Percentiles rank a stretch among this genome's conserved stretches.
These are phyloP conservation scores for Agonopterix heracliana DNA, from an alignment of 2,888 invertebrate species.

Conservation along the genomic window DNA sequence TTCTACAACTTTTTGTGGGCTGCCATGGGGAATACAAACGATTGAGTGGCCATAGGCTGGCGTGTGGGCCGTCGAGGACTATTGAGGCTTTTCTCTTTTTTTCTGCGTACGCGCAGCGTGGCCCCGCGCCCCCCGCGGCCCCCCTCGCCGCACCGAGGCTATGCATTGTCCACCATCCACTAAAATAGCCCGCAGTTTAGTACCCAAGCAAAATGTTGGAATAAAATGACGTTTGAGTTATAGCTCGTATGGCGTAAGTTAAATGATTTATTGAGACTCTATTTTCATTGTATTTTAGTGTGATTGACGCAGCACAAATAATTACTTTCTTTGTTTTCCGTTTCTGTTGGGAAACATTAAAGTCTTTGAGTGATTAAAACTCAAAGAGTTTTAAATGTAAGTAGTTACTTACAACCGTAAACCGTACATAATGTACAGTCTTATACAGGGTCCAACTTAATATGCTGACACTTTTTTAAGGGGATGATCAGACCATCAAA, in stretches of 20 bases:
- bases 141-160: constrained; percentile 10
- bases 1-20: constrained; percentile 36
- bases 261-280: constrained; percentile 46
- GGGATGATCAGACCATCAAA: too few species aligned
- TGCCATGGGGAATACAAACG: constrained; percentile 50
- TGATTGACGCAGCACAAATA: constrained; percentile 11
- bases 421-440: too few species aligned
- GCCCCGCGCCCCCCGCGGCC: constrained; percentile 17
- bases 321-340: not conserved
- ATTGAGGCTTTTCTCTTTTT: constrained; percentile 60
- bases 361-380: too few species aligned
- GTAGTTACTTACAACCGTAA: too few species aligned
- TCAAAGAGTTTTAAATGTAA: too few species aligned
- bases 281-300: constrained; percentile 15
- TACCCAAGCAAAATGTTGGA: constrained; percentile 41
- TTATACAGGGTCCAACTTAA: too few species aligned
- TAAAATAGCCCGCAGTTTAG: constrained; percentile 60
- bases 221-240: constrained; percentile 52
- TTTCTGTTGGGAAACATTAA: too few species aligned
- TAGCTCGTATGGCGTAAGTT: constrained; percentile 30
- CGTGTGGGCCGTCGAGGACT: constrained; percentile 71
- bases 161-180: constrained; percentile 53
- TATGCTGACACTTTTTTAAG: too few species aligned
- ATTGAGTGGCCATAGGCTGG: constrained; percentile 70
- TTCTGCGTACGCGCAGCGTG: constrained; percentile 41